Base-by-base conservation (phyloP, 1,140 invertebrate genomes). In the Drosophila fuyamai region DNA sequence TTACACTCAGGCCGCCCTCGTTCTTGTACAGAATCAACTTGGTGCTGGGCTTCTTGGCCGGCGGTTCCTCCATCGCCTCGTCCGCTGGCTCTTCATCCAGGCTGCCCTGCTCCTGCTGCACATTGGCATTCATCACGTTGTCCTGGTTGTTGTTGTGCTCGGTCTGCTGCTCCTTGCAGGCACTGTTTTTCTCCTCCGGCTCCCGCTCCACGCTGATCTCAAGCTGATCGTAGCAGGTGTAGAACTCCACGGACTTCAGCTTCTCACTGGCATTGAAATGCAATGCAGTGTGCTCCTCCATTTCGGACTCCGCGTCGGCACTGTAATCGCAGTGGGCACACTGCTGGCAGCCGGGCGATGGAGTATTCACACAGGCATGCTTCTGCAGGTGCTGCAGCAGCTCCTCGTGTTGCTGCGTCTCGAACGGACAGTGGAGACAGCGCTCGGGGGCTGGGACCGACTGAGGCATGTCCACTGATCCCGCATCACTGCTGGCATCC, bases 301-400 rank as follows among this genome's bases (percentile, higher is more conserved):
- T 65, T 12, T 83, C 59, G 0, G 74, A 14, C 18, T 88, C 79
- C 1, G 74, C 74, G 5, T 13, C 27, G 0, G 96, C 96, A 32
- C 95, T 95, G 92, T 97, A 98, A 85, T 96, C 96, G 92, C 97
- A 98, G 70, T 96, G 94, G n/a, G 95, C 94, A 85, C 97, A 98
- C 68, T 95, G 96, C 82, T 95, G 95, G 16, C 94, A 93, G 23
- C 95, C 95, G 16, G 94, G 94, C 1, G 58, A 44, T 1, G 95
- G 94, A 0, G 95, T 95, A 63, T 96, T 96, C 48, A 97, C 91
- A 7, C 94, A 95, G 82, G 94, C 93, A 75, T 97, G 97, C 82
- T 96, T 96, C 57, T 95, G 94, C 27, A 85, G 27, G 59, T 92
- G 92, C 40, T 88, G 65, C 54, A 88, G 79, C 27, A 86, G 79